Percentiles rank a stretch among this genome's conserved stretches.
Evolutionary conservation across 2,888 invertebrate genomes (phyloP).

Genomic region (Kryphioiulus occultus): DNA sequence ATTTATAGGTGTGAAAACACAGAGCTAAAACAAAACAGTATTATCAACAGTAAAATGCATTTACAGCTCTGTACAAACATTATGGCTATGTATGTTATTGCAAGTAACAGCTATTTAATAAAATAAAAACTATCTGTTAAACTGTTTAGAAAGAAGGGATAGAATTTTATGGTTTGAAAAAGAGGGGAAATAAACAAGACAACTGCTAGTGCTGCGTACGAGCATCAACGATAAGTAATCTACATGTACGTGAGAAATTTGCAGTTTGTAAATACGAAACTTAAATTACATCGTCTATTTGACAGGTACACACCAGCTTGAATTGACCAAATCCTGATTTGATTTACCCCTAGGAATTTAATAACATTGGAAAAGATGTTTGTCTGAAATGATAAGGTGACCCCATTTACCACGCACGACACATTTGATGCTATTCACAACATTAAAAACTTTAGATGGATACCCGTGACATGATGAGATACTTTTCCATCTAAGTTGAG

Average conservation of each 20-base stretch:
- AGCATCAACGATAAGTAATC: neutral
- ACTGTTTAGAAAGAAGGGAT: neutral
- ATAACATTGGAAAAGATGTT: neutral
- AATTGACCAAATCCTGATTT: neutral
- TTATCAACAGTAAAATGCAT: neutral
- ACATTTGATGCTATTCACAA: conserved; percentile 29
- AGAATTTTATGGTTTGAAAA: too few species aligned
- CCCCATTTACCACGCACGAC: neutral
- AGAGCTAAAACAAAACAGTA: neutral
- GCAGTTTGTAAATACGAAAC: neutral
- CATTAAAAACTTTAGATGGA: neutral
- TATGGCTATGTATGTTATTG: neutral
- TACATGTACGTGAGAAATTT: neutral
- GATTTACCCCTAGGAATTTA: neutral
- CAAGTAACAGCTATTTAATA: neutral
- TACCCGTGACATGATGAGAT: conserved; percentile 13
- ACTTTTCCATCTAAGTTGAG: neutral
- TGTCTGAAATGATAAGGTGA: neutral
- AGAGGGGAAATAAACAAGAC: too few species aligned
- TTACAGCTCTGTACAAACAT: conserved; percentile 14
- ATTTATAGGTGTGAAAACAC: neutral
- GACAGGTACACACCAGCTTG: neutral
- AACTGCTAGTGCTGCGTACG: neutral
- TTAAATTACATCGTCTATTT: neutral
- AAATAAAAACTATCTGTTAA: neutral